Base-by-base conservation (phyloP, 1,140 invertebrate species). In the Polyergus mexicanus region DNA sequence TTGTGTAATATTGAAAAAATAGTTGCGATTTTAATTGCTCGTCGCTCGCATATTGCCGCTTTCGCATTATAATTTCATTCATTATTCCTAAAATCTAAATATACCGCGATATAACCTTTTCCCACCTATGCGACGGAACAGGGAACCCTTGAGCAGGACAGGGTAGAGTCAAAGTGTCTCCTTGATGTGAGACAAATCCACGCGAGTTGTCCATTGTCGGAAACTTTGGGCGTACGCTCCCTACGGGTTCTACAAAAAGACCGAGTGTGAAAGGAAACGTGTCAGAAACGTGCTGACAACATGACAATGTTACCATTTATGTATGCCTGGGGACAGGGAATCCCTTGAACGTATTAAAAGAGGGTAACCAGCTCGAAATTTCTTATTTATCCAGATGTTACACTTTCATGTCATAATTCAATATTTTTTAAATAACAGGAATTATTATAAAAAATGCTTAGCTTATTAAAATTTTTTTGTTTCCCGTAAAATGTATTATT, bases 141-240 rank as follows among this genome's bases (percentile, higher is more conserved):
- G 97, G 97, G 93, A 96, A 97, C 63, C 96, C 96, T 94, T 97
- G 97, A 54, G 96, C 96, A 69, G 96, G 96, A 92, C 96, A 97
- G 63, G 96, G 93, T 56, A 97, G 91, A 77, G 95, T 95, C 89
- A 95, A 92, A 81, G 94, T 86, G 38, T 92, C 90, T 86, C 89
- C 88, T 16, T 72, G 41, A 38, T 58, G 89, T 96, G 94, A 84
- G 95, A 96, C 80, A 93, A 96, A 97, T 89, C 96, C 95, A 93
- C 96, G 95, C 86, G 95, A 95, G 92, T 95, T 96, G 93, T 97
- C 97, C 94, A 96, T 94, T 69, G 96, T 96, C 44, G 96, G 96
- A 93, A 96, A 96, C 95, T 97, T 97, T 66, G 96, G 96, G 86
- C 96, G 94, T 71, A 96, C 96, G 87, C 96, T 96, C 85, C 96